Base-by-base conservation (phyloP, 2,888 invertebrate genomes). In the Ormyrus rosae region DNA sequence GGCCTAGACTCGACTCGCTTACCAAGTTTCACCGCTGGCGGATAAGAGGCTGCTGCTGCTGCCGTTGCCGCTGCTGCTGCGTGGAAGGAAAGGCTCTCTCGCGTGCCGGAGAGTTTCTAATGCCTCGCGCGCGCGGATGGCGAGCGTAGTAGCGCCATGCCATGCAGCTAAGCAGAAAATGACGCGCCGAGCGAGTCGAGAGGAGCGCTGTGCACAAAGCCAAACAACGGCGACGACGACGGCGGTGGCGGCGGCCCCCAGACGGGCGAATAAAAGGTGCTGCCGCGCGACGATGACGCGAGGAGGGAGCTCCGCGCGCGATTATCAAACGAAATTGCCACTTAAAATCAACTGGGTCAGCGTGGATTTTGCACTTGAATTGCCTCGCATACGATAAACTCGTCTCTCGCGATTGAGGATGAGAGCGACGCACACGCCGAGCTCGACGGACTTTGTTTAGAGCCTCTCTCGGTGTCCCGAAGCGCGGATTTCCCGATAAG, bases 291-390 rank as follows among this genome's bases (percentile, higher is more conserved):
- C 34, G 50, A 10, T 50, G 13, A 45, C 51, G 34, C 8, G n/a
- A 2, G 53, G 10, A 2, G 53, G 8, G 58, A 11, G 51, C 11
- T n/a, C 46, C n/a, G 61, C n/a, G 61, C 50, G 61, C 53, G 61
- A 81, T 77, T 81, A 73, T 19, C 73, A 81, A 76, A 69, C 77
- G 50, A 73, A 81, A 81, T 77, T 69, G 71, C 77, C 81, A 72
- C 81, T 81, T 81, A 64, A 56, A 56, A 67, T 67, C 72, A 77
- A 81, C 72, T 81, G 58, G 81, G 81, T 81, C 81, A 77, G 58
- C 46, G 64, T 63, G 45, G 51, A 72, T 68, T 81, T 68, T 81
- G 81, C 69, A 77, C 77, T 81, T 77, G 81, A 81, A 81, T 80
- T 67, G 64, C 51, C 74, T 74, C 69, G 48, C 69, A 74, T 13